phyloP scores from a whole-genome alignment of 2,888 invertebrate species.

The Theretra japonica region DNA sequence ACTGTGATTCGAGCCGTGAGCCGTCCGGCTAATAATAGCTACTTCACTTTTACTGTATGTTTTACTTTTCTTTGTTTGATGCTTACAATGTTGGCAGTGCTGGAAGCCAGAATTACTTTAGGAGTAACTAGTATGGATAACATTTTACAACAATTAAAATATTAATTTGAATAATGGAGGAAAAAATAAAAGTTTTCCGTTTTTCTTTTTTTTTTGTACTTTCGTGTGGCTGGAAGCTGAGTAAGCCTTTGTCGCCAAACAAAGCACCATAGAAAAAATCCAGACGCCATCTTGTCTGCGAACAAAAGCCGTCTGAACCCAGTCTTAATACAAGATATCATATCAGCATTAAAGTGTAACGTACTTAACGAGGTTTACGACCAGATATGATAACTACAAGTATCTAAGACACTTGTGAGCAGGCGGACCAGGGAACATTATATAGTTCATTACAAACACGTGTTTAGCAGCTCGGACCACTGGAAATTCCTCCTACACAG shows the following conservation, averaged over 20 bases:
- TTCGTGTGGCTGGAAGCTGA: neutral
- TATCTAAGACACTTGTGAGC: conserved; percentile 15
- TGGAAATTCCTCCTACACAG: neutral
- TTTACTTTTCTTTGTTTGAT: neutral
- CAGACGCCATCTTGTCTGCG: conserved; percentile 10
- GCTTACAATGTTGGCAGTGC: neutral
- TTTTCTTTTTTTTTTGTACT: neutral
- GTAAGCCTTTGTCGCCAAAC: neutral
- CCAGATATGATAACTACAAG: conserved; percentile 12
- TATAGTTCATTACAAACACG: conserved; percentile 17
- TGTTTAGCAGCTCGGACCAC: conserved; percentile 40
- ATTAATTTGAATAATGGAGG: too few relatives aligned
- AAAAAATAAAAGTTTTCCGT: too few relatives aligned
- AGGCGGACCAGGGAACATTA: conserved; percentile 13
- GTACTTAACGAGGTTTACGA: conserved; percentile 12
- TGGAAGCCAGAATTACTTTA: too few relatives aligned
- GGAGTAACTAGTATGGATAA: too few relatives aligned
- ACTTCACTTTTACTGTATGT: neutral
- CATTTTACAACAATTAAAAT: too few relatives aligned
- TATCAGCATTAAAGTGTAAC: conserved; percentile 3
- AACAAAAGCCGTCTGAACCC: neutral
- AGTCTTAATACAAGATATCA: neutral
- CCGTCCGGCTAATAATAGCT: neutral
- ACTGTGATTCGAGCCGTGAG: neutral
- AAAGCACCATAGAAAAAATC: neutral